phyloP scores from a whole-genome alignment of 2,113 vertebrate genomes.

The Opisthocomus hoazin region DNA sequence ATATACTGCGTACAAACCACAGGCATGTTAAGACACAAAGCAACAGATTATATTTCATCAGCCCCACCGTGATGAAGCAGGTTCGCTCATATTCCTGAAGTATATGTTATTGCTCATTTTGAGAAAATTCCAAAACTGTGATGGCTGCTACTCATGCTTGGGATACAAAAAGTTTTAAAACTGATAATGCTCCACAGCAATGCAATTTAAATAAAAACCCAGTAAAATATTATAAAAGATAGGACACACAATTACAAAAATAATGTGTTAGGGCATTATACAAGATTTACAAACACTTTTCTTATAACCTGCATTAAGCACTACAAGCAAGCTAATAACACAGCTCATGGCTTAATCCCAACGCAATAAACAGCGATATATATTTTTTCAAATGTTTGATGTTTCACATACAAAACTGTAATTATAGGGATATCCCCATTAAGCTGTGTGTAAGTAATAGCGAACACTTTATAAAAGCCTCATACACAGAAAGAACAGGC shows the following conservation, averaged over 20 bases:
- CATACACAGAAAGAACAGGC: not conserved
- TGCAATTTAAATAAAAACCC: not conserved
- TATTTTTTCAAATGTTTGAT: not conserved
- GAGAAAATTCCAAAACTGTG: not conserved
- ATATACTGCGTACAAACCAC: not conserved
- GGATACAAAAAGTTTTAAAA: not conserved
- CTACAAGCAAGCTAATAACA: not conserved
- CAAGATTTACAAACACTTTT: not conserved
- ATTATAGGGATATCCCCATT: slow-evolving; percentile 29
- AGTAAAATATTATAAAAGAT: not conserved
- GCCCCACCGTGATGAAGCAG: not conserved
- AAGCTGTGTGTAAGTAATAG: not conserved
- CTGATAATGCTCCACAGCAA: not conserved
- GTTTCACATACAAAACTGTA: not conserved
- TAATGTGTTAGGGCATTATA: not conserved
- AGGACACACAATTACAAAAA: not conserved
- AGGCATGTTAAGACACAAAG: slow-evolving; percentile 19
- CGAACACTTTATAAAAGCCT: not conserved
- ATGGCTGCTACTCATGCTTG: not conserved
- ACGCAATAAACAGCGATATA: not conserved
- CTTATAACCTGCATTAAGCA: not conserved
- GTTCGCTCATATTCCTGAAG: not conserved
- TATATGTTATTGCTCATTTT: not conserved
- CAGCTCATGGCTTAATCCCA: not conserved
- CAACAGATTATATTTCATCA: not conserved